Evolutionary conservation across 2,113 vertebrate species (phyloP).

Genomic region (Cairina moschata): DNA sequence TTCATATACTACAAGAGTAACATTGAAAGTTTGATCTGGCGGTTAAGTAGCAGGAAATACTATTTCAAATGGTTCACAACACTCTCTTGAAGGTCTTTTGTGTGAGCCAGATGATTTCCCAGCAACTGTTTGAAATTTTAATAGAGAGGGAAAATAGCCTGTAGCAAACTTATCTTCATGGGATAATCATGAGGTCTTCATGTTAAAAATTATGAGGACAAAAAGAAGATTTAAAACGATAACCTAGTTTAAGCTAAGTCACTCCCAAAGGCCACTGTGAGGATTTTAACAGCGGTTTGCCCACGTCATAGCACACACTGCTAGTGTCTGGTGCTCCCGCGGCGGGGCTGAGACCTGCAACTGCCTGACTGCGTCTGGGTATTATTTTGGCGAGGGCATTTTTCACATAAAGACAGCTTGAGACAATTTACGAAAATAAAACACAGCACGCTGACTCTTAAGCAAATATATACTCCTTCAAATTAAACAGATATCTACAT

Average conservation of each 20-base stretch:
- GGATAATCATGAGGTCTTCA: not conserved
- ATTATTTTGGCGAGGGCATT: not conserved
- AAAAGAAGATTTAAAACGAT: not conserved
- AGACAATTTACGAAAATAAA: not conserved
- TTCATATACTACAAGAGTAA: not conserved
- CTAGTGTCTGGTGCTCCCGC: not conserved
- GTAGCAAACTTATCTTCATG: not conserved
- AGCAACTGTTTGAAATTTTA: not conserved
- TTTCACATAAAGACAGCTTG: rapidly evolving
- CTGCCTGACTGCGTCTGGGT: not conserved
- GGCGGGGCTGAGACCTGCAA: not conserved
- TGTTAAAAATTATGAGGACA: not conserved
- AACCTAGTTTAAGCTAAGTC: not conserved
- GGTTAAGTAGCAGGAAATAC: not conserved
- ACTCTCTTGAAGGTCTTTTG: not conserved
- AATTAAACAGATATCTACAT: not conserved
- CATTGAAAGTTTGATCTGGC: not conserved
- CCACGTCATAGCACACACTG: not conserved
- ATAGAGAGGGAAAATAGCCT: not conserved
- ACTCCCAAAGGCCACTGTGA: not conserved
- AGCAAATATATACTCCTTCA: not conserved
- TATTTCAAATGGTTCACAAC: not conserved
- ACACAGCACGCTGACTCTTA: not conserved
- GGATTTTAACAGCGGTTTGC: not conserved
- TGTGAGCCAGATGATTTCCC: constrained; percentile 10